Evolutionary conservation across 1,140 invertebrate species (phyloP), one percentile per base, ranked within the genome.

Genomic region (Lanistes nyassanus): DNA sequence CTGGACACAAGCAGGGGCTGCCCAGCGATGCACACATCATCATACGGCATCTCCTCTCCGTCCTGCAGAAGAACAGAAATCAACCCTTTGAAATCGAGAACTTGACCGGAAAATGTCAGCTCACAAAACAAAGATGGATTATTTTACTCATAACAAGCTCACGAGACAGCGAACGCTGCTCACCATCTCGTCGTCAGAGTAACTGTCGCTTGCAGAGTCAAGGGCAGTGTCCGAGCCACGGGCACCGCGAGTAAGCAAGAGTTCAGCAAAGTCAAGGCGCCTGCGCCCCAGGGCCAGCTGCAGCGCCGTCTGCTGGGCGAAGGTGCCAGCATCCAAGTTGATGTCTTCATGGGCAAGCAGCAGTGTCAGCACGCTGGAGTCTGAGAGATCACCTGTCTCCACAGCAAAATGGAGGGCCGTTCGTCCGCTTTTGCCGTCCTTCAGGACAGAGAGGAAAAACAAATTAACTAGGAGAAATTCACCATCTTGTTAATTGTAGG

Each of bases 351-450:
- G 74, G 5, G 31, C 51, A 29, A 75, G 53, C 1, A 76, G 70
- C 23, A 79, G 26, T 9, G 70, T 36, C 26, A 37, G 21, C 42
- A 72, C 55, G 71, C 56, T 1, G 53, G 31, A n/a, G 70, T 21
- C 26, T 23, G 51, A 36, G 70, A 56, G 34, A 34, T 79, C 62
- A 19, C 75, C 72, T 9, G 68, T 69, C 72, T 84, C 82, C 39
- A 75, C 80, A 3, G 82, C 81, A 70, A 81, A 77, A 69, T 84
- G 82, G 9, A 84, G 74, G 6, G 80, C 58, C 11, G 79, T 84
- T 39, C 82, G 31, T 0, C 82, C 81, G 71, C 82, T 84, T 58
- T 81, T 82, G 2, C 78, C 82, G 69, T 84, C 82, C 79, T 81
- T 47, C 26, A 71, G 58, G 56, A 58, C n/a, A 60, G 16, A 42